Conservation (phyloP, 2,113 vertebrate genomes). For the Corythornis madagascariensis region DNA sequence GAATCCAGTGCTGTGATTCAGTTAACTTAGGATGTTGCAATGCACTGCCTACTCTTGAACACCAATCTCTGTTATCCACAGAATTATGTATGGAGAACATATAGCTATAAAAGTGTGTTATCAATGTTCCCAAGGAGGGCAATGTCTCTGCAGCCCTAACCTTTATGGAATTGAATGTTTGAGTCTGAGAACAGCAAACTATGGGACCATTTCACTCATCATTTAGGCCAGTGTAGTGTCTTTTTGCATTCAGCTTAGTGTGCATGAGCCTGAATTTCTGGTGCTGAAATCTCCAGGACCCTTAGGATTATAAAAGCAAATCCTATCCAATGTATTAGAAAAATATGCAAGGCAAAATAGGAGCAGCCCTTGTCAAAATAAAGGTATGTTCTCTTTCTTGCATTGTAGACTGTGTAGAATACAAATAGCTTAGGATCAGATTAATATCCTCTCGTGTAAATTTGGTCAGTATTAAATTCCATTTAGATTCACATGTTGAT, state of each 20-base stretch:
- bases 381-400: not conserved
- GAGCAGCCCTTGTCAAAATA: not conserved
- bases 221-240: not conserved
- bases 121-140: not conserved
- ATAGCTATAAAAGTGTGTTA: not conserved
- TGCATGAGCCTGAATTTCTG: not conserved
- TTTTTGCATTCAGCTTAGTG: not conserved
- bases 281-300: not conserved
- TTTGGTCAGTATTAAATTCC: not conserved
- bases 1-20: not conserved
- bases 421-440: not conserved
- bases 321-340: not conserved
- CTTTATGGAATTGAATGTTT: not conserved
- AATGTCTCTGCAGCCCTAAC: not conserved
- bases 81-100: not conserved
- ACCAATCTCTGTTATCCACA: not conserved
- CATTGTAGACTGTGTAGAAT: not conserved
- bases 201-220: not conserved
- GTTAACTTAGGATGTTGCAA: not conserved
- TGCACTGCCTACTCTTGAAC: not conserved
- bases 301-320: not conserved
- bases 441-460: not conserved
- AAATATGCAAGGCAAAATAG: not conserved
- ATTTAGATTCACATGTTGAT: not conserved
- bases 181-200: not conserved